Percentiles rank a stretch among this genome's conserved stretches.
phyloP scores from a whole-genome alignment of 2,113 vertebrate genomes.

The Thamnophis sirtalis region DNA sequence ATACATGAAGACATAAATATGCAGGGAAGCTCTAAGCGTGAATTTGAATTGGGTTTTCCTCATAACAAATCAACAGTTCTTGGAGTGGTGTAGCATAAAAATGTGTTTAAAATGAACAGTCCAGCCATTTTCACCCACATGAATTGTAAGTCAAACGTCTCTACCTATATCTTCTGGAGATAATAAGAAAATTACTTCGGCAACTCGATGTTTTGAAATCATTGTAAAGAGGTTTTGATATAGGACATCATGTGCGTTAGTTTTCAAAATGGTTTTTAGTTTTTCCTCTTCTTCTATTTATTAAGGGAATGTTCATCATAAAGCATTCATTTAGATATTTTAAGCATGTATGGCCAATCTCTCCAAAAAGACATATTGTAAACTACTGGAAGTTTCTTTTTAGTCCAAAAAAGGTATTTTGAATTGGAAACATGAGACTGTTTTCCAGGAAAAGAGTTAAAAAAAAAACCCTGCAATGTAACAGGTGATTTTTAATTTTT shows the following conservation, averaged over 20 bases:
- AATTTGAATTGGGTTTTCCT: not conserved
- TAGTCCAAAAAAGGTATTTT: not conserved
- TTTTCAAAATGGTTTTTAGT: not conserved
- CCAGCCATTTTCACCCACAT: not conserved
- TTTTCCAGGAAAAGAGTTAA: not conserved
- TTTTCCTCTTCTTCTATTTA: not conserved
- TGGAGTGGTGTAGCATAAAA: not conserved
- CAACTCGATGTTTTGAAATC: not conserved
- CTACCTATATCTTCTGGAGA: not conserved
- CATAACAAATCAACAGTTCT: not conserved
- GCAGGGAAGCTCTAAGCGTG: not conserved
- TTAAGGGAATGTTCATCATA: not conserved
- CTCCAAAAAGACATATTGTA: not conserved
- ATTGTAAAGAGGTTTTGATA: not conserved
- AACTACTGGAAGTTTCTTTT: not conserved
- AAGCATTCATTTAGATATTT: not conserved
- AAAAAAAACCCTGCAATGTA: not conserved
- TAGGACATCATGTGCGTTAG: not conserved
- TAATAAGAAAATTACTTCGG: not conserved
- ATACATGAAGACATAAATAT: not conserved
- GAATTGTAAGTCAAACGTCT: not conserved
- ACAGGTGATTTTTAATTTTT: not conserved
- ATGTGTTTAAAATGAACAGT: not conserved
- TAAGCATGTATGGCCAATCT: not conserved
- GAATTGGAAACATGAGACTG: not conserved